Conservation (phyloP, 2,797 vertebrate species). For the Myotis planiceps region DNA sequence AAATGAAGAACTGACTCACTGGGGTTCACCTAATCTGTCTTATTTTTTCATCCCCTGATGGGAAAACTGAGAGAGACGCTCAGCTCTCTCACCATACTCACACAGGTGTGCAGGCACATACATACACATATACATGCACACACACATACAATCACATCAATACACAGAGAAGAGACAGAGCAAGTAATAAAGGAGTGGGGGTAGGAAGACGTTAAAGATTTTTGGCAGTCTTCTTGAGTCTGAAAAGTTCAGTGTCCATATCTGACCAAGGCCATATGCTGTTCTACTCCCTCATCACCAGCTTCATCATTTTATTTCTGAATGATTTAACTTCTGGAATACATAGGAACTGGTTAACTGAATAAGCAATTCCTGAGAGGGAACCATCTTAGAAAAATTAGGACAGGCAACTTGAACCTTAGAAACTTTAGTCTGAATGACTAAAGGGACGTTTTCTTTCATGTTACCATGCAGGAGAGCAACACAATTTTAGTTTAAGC, state of each 20-base stretch:
- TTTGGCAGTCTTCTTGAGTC: background rate
- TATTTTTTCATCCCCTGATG: background rate
- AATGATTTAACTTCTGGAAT: conserved; percentile 5
- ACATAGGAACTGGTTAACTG: background rate
- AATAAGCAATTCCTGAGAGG: background rate
- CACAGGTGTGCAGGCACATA: no score
- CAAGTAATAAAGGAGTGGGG: background rate
- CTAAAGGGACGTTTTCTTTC: background rate
- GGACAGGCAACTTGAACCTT: background rate
- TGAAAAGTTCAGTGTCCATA: background rate
- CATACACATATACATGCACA: background rate
- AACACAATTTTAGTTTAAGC: background rate
- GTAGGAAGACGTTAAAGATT: background rate
- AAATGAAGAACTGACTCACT: background rate
- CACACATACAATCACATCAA: background rate
- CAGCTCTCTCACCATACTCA: background rate
- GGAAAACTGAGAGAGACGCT: background rate
- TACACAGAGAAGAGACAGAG: background rate
- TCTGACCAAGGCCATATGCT: background rate
- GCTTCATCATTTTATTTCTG: background rate
- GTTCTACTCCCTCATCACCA: background rate
- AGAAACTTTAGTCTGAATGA: background rate
- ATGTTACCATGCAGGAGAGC: background rate
- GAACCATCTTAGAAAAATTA: background rate
- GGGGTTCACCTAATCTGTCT: background rate